Evolutionary conservation across 2,797 vertebrate species (phyloP), one percentile per base, ranked within the genome.

Genomic region (Myotis vivesi): DNA sequence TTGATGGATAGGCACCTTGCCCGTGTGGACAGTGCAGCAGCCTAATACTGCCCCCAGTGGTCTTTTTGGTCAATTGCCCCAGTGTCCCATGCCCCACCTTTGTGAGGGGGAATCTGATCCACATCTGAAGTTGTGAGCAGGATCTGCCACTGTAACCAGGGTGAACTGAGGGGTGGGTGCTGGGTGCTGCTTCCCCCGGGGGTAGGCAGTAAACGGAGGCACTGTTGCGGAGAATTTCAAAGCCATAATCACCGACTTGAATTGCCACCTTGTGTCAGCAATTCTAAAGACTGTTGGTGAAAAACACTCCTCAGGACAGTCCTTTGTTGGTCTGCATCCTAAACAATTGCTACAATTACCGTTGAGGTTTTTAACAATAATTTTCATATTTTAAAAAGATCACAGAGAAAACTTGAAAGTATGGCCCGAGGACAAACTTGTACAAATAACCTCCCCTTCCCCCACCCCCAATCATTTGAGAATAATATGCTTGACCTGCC

Each of bases 141-240:
- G 62, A 49, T 30, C 30, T 33, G 46, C 38, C n/a, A 38, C 2
- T 33, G 51, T 11, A 33, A 69, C 23, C 23, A 4, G n/a, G 23
- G 64, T n/a, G 9, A 22, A 3, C 15, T 0, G 0, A 36, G n/a
- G 46, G 25, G 12, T 1, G 38, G 6, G 3, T 28, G 17, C 38
- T 3, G 8, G 28, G 12, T 2, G 3, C 62, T 9, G 36, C 8
- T 62, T 4, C 4, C 8, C 7, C 20, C 6, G 13, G 11, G 36
- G 8, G 23, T 0, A 12, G 33, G 41, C 20, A 22, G 5, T 33
- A 38, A 66, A 46, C 25, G 13, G 23, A 25, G 1, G 9, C 1
- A 9, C 6, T 1, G 12, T 41, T 41, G 53, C 1, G 17, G 51
- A 71, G 41, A 69, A 92, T 33, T 53, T 53, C 46, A 62, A 41